A percentile compares a stretch with the other conserved stretches of the same genome.
Conservation (phyloP, 1,140 invertebrate species). For the Pygmarrhopalites habei region DNA sequence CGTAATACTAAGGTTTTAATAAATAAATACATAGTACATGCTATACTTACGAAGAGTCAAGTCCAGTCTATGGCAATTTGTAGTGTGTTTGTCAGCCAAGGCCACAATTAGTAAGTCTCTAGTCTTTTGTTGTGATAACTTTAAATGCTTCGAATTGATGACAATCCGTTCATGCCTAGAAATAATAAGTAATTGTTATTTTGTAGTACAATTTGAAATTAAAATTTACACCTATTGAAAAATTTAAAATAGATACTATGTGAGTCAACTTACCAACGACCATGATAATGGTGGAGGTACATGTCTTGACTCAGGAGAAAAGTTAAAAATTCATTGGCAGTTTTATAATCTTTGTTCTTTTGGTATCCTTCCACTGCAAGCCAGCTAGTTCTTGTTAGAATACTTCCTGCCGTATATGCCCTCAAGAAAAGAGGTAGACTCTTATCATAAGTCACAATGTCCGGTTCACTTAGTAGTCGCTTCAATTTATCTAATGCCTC, state of each 20-base stretch:
- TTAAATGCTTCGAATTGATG: slow-evolving; percentile 51
- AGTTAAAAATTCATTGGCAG: slow-evolving; percentile 47
- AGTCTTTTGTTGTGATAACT: slow-evolving; percentile 25
- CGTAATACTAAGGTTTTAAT: no score
- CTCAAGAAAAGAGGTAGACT: slow-evolving; percentile 47
- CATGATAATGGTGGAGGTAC: slow-evolving; percentile 46
- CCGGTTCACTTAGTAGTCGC: slow-evolving; percentile 13
- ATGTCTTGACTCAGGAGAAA: slow-evolving; percentile 46
- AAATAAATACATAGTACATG: no score
- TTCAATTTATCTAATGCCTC: slow-evolving; percentile 32
- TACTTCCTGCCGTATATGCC: slow-evolving; percentile 46
- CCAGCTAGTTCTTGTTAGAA: slow-evolving; percentile 45
- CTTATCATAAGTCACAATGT: slow-evolving; percentile 40
- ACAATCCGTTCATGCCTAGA: slow-evolving; percentile 50
- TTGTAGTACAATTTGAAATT: no score
- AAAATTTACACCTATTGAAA: no score
- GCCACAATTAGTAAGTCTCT: slow-evolving; percentile 40
- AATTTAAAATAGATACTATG: no score
- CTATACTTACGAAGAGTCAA: neutral
- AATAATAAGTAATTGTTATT: no score
- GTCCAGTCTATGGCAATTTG: slow-evolving; percentile 22
- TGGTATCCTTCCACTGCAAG: slow-evolving; percentile 49
- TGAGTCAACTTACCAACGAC: no score
- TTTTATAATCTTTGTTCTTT: slow-evolving; percentile 45
- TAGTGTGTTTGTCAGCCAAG: slow-evolving; percentile 41